These are phyloP conservation scores for Holotrichia oblita DNA, from an alignment of 1,140 invertebrate species.

Conservation along the genomic window DNA sequence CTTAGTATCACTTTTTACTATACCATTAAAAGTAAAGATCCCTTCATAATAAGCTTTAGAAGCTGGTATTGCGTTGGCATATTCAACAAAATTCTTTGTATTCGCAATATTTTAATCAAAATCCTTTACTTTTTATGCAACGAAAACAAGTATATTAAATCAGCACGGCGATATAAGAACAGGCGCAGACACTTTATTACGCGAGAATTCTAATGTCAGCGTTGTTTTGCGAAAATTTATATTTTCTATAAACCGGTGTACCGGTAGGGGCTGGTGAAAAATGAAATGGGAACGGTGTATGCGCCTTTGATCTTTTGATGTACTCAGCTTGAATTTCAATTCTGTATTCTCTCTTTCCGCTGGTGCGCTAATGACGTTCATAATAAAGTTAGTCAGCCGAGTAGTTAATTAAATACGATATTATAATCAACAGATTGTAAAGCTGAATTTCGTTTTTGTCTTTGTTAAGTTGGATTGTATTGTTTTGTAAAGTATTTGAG, in stretches of 20 bases:
- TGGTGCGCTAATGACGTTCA: slow-evolving; percentile 9
- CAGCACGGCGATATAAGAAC: neutral
- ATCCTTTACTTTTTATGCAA: too few species aligned
- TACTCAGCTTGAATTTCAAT: slow-evolving; percentile 34
- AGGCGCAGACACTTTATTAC: neutral
- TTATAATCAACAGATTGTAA: slow-evolving; percentile 32
- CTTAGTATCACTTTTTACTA: too few species aligned
- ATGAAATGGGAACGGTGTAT: neutral
- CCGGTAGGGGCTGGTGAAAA: neutral
- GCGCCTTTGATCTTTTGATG: slow-evolving; percentile 18
- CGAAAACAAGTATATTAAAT: too few species aligned
- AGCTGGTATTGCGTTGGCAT: too few species aligned
- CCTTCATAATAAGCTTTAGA: too few species aligned
- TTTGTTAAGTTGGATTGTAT: neutral
- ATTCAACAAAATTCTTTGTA: too few species aligned
- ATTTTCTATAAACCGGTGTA: neutral
- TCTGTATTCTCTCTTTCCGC: slow-evolving; percentile 27
- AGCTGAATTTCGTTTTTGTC: slow-evolving; percentile 12
- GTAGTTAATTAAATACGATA: slow-evolving; percentile 25
- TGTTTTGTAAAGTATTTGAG: neutral
- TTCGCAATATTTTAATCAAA: too few species aligned
- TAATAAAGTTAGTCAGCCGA: slow-evolving; percentile 20
- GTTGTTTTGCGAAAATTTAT: neutral
- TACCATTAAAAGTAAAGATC: too few species aligned
- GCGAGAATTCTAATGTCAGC: neutral